phyloP scores from a whole-genome alignment of 2,113 vertebrate species.

The Sclerurus mexicanus region DNA sequence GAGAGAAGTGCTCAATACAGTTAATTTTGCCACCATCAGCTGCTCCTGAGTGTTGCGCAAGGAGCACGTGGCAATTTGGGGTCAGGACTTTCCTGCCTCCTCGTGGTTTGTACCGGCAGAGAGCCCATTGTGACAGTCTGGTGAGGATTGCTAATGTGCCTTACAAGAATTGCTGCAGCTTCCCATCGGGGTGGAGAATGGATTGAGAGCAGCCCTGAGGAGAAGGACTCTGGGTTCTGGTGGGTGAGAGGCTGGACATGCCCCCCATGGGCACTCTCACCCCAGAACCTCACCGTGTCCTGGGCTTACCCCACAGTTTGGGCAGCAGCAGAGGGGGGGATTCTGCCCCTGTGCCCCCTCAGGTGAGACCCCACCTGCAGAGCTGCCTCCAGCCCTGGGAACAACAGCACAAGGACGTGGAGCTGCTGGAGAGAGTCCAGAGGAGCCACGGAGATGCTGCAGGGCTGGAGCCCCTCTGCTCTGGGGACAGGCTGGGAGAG shows the following conservation, averaged over 20 bases:
- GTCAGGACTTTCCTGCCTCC: neutral
- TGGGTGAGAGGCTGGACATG: neutral
- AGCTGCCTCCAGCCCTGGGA: accelerated
- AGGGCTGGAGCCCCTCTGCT: neutral
- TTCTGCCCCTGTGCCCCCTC: neutral
- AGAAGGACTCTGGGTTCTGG: neutral
- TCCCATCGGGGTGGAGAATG: neutral
- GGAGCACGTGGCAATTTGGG: neutral
- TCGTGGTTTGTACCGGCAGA: neutral
- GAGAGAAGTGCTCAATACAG: neutral
- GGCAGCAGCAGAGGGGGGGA: neutral
- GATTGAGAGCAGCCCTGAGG: neutral
- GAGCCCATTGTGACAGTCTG: neutral
- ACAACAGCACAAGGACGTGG: accelerated
- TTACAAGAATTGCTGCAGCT: neutral
- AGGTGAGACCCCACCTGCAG: neutral
- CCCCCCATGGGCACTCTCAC: neutral
- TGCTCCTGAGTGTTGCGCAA: neutral
- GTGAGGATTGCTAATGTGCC: neutral
- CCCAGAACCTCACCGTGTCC: neutral
- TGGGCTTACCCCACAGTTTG: accelerated
- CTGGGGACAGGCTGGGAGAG: neutral
- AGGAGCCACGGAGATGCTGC: accelerated
- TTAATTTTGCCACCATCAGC: neutral
- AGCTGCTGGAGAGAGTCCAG: neutral